Evolutionary conservation across 2,888 invertebrate genomes (phyloP).

Genomic region (Sialis lutaria): DNA sequence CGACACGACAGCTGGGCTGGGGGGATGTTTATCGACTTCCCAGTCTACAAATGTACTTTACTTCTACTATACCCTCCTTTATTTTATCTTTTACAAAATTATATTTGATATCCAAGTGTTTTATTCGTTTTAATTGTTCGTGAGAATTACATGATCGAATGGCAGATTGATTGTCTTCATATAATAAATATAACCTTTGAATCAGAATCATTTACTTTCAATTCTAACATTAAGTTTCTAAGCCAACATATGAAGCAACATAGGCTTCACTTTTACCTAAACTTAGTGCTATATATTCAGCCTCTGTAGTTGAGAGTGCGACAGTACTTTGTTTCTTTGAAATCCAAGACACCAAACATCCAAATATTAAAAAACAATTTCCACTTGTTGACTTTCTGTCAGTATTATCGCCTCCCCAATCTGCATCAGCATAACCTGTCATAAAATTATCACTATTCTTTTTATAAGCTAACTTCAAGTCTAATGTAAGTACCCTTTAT

Average conservation of each 20-base stretch:
- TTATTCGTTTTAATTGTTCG: constrained; percentile 1
- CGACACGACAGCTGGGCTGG: too few relatives aligned
- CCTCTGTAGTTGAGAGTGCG: neutral
- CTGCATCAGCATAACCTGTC: constrained; percentile 3
- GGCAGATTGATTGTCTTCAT: constrained; percentile 2
- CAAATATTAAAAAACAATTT: constrained; percentile 1
- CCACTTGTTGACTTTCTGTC: constrained; percentile 3
- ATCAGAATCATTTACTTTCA: neutral
- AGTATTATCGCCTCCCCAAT: constrained; percentile 4
- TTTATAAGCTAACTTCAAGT: neutral
- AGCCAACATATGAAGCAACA: too few relatives aligned
- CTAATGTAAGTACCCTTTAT: neutral
- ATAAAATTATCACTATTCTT: neutral
- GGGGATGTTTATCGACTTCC: too few relatives aligned
- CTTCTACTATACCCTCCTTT: neutral
- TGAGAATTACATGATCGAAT: constrained; percentile 1
- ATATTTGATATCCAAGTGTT: constrained; percentile 3
- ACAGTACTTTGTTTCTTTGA: neutral
- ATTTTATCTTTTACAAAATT: constrained; percentile 4
- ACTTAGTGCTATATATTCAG: neutral
- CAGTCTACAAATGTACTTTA: neutral
- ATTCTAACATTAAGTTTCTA: constrained; percentile 1
- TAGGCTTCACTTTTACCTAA: neutral
- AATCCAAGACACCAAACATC: constrained; percentile 2
- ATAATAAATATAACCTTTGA: neutral